phyloP scores from a whole-genome alignment of 2,797 vertebrate species.

The Peromyscus eremicus region DNA sequence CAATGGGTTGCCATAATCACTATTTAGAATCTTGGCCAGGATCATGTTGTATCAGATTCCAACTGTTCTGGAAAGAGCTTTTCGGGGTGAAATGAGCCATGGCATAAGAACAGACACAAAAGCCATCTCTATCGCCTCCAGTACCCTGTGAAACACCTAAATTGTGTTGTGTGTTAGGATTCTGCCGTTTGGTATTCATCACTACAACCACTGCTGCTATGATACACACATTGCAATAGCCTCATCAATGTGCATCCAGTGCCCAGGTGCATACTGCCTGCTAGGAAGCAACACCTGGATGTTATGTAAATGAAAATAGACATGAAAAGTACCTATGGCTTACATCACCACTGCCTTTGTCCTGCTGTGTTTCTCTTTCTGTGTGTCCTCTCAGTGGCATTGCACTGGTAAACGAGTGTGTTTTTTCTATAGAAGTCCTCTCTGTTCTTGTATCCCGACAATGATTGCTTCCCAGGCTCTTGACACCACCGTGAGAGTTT shows the following conservation, averaged over 20 bases:
- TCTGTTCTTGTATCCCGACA: not conserved
- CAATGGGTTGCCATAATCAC: not conserved
- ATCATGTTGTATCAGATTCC: not conserved
- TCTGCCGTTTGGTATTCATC: not conserved
- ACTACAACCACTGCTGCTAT: not conserved
- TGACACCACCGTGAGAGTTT: not conserved
- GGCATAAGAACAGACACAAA: constrained; percentile 21
- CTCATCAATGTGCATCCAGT: not conserved
- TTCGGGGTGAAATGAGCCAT: not conserved
- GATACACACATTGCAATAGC: not conserved
- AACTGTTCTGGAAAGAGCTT: not conserved
- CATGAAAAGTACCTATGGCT: not conserved
- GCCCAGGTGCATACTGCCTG: not conserved
- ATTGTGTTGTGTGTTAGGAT: not conserved
- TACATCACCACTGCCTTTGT: not conserved
- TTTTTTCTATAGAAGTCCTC: not conserved
- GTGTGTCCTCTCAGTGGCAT: not conserved
- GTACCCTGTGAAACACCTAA: not conserved
- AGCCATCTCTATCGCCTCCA: constrained; percentile 15
- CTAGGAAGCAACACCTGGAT: not conserved
- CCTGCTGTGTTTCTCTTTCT: not conserved
- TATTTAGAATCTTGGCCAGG: constrained; percentile 24
- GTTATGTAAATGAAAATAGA: not conserved
- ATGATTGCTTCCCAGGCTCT: not conserved
- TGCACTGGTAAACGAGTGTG: not conserved